Base-by-base conservation (phyloP, 2,113 vertebrate genomes). In the Geothlypis trichas region DNA sequence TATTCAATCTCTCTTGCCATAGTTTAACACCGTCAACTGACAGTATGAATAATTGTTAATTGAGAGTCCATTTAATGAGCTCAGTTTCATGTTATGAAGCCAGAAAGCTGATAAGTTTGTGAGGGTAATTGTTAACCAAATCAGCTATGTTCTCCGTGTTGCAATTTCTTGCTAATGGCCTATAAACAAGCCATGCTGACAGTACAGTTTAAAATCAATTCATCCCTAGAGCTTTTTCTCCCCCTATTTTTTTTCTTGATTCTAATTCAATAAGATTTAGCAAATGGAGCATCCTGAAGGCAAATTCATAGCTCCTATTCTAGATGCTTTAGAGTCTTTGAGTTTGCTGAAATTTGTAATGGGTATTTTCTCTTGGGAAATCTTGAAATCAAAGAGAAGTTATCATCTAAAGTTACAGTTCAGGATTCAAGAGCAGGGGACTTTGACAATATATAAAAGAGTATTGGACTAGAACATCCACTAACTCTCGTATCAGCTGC, bases 21-120 rank as follows among this genome's bases (percentile, higher is more conserved):
- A 42, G 18, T 85, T 94, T 79, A 93, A 80, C 55, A 80, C 17
- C 0, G 0, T 68, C 73, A 92, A 46, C 52, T 79, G 69, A 20
- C 71, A 89, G 26, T 55, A 30, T 91, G 68, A 89, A 39, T 89
- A 93, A 96, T 61, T 81, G 86, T 63, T 95, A 90, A 66, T 59
- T 31, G 35, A 84, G 73, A 87, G 55, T 59, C 59, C 33, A n/a
- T 81, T 87, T 90, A 93, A 90, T 75, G 57, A 92, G 28, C 61
- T 62, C 73, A 52, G 42, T 84, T 76, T 87, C 61, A 33, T 47
- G 44, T 71, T 92, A 78, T 81, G 61, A 84, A 52, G 61, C 90
- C 47, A 80, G 68, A 93, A 95, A 78, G 35, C 26, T 95, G 89
- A 57, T 90, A 93, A 68, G 13, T 74, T 92, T 63, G 30, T 77